Percentiles rank a stretch among this genome's conserved stretches.
Evolutionary conservation across 2,797 vertebrate genomes (phyloP).

Genomic region (Sebastes matsubarae): DNA sequence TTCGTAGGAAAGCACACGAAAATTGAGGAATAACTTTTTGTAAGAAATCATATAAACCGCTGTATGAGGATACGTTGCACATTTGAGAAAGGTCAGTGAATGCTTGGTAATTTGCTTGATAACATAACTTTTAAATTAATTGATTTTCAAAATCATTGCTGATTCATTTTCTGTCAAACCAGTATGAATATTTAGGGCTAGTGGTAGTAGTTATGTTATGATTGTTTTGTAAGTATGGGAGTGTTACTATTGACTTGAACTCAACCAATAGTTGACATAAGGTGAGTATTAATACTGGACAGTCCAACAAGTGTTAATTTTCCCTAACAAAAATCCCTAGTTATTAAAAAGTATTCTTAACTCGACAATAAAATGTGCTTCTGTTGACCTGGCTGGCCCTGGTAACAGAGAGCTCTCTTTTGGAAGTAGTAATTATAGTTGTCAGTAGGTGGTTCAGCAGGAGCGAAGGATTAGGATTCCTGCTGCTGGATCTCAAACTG

Average conservation of each 20-base stretch:
- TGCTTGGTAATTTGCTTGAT: too few relatives aligned
- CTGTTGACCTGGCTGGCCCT: background rate
- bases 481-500: conserved; percentile 62
- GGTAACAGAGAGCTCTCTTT: background rate
- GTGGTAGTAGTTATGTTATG: background rate
- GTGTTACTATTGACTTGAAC: background rate
- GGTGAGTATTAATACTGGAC: too few relatives aligned
- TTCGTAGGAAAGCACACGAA: too few relatives aligned
- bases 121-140: too few relatives aligned
- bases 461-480: conserved; percentile 49
- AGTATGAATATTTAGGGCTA: background rate
- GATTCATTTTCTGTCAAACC: background rate
- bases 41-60: too few relatives aligned
- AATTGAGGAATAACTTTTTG: too few relatives aligned
- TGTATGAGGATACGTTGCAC: too few relatives aligned
- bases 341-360: conserved; percentile 1
- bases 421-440: conserved; percentile 62
- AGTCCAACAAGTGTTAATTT: too few relatives aligned
- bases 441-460: conserved; percentile 58
- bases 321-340: too few relatives aligned
- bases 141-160: too few relatives aligned
- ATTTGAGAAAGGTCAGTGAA: too few relatives aligned
- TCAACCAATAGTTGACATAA: background rate
- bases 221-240: background rate
- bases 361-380: background rate